phyloP scores from a whole-genome alignment of 2,797 vertebrate genomes.

The Arnoldichthys spilopterus region DNA sequence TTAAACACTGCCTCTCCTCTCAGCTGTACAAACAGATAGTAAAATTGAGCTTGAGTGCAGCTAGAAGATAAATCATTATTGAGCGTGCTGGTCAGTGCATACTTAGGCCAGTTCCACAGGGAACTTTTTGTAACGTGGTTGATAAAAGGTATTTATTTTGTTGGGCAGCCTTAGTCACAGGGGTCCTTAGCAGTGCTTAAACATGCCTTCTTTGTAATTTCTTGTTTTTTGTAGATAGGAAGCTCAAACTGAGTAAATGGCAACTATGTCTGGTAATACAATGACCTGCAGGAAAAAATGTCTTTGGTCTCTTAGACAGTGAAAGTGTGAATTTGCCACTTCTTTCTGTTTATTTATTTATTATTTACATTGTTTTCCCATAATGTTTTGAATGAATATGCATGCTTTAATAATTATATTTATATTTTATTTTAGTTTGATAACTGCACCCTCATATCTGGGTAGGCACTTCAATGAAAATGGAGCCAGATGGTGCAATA shows the following conservation, averaged over 20 bases:
- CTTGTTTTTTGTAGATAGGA: constrained; percentile 19
- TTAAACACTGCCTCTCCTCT: constrained; percentile 54
- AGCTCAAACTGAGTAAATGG: constrained; percentile 2
- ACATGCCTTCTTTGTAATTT: constrained; percentile 9
- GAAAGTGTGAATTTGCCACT: too few species aligned
- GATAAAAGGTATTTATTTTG: constrained; percentile 48
- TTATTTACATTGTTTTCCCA: too few species aligned
- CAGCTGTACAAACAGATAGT: constrained; percentile 69
- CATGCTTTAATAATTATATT: too few species aligned
- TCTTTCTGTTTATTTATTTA: too few species aligned
- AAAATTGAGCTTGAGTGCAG: constrained; percentile 54
- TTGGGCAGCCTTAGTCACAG: constrained; percentile 8
- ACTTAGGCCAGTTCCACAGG: constrained; percentile 46
- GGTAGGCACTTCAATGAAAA: too few species aligned
- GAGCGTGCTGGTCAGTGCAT: constrained; percentile 53
- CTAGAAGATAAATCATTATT: constrained; percentile 56
- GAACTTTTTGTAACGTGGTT: constrained; percentile 49
- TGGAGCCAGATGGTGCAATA: too few species aligned
- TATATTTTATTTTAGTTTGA: too few species aligned
- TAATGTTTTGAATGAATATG: too few species aligned
- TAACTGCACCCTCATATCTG: too few species aligned
- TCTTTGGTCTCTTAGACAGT: too few species aligned
- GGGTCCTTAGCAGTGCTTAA: constrained; percentile 28
- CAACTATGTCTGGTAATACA: constrained; percentile 13
- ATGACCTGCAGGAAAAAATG: constrained; percentile 22